phyloP scores from a whole-genome alignment of 2,797 vertebrate genomes.

The Euthynnus affinis region DNA sequence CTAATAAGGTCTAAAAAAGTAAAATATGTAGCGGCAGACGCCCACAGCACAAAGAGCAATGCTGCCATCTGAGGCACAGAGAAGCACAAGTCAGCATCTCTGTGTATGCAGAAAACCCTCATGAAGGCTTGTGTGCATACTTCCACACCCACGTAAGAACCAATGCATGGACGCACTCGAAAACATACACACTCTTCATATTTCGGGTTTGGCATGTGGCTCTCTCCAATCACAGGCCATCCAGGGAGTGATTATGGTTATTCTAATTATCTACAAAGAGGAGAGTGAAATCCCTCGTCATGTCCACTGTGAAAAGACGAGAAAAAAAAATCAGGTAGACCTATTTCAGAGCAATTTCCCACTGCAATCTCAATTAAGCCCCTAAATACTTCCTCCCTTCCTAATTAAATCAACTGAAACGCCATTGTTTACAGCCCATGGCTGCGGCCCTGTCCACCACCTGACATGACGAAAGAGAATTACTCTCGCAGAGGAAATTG shows the following conservation, averaged over 20 bases:
- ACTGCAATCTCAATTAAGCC: slow-evolving; percentile 95
- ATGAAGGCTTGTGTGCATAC: slow-evolving; percentile 28
- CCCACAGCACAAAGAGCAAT: slow-evolving; percentile 30
- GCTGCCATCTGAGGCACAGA: slow-evolving; percentile 56
- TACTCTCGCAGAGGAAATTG: slow-evolving; percentile 81
- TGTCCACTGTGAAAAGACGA: slow-evolving; percentile 79
- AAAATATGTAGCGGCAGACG: background rate
- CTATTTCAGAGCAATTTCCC: slow-evolving; percentile 93
- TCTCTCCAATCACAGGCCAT: slow-evolving; percentile 82
- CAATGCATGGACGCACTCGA: slow-evolving; percentile 28
- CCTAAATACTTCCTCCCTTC: slow-evolving; percentile 97
- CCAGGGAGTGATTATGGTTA: slow-evolving; percentile 83
- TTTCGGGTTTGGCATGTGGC: slow-evolving; percentile 66
- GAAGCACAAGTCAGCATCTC: background rate
- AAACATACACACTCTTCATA: slow-evolving; percentile 62
- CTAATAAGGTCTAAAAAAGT: background rate
- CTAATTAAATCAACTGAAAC: slow-evolving; percentile 95
- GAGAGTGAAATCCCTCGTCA: slow-evolving; percentile 82
- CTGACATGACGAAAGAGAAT: slow-evolving; percentile 82
- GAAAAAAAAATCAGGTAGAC: slow-evolving; percentile 77
- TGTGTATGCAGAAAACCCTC: slow-evolving; percentile 25
- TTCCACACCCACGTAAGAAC: slow-evolving; percentile 24
- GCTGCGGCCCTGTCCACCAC: slow-evolving; percentile 82
- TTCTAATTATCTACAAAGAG: slow-evolving; percentile 86
- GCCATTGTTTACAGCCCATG: slow-evolving; percentile 92